Evolutionary conservation across 2,888 invertebrate genomes (phyloP), one percentile per base, ranked within the genome.

Genomic region (Drosophila formosana): DNA sequence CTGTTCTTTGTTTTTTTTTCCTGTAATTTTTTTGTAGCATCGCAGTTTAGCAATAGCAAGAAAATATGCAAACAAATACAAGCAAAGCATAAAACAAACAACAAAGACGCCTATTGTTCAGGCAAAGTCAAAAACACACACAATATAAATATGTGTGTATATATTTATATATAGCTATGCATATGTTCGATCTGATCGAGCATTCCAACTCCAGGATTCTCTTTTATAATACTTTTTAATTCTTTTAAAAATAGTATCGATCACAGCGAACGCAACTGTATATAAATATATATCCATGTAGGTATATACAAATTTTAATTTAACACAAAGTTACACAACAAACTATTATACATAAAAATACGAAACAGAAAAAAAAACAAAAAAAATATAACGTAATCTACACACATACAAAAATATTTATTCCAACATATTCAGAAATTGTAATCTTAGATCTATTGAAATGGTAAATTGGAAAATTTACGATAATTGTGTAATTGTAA

Each of bases 341-440:
- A 65, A 64, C 60, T 66, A 66, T 66, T 70, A 60, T 60, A 50
- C 26, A 53, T 56, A 39, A 26, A 9, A 56, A 51, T 26, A 30
- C 13, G 39, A 28, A 41, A 65, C 63, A 11, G n/a, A n/a, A n/a
- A 51, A 66, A 69, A 47, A 32, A 30, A 6, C 32, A 28, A 45
- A 65, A 63, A n/a, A 51, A 66, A 69, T 6, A 3, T 13, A 61
- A 45, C 13, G 25, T 56, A 72, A 72, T 47, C 50, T 53, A 72
- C 64, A 67, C 64, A 67, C 52, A 63, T 53, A 55, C 66, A 62
- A 70, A 63, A 78, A 82, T 80, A 83, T 86, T 83, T 83, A 84
- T 84, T 84, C 84, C 83, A 84, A 79, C 72, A 75, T 75, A 83
- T 74, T 78, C 62, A 75, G 65, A 72, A 52, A 70, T 65, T 78